phyloP scores from a whole-genome alignment of 2,113 vertebrate species.

The Montifringilla adamsi region DNA sequence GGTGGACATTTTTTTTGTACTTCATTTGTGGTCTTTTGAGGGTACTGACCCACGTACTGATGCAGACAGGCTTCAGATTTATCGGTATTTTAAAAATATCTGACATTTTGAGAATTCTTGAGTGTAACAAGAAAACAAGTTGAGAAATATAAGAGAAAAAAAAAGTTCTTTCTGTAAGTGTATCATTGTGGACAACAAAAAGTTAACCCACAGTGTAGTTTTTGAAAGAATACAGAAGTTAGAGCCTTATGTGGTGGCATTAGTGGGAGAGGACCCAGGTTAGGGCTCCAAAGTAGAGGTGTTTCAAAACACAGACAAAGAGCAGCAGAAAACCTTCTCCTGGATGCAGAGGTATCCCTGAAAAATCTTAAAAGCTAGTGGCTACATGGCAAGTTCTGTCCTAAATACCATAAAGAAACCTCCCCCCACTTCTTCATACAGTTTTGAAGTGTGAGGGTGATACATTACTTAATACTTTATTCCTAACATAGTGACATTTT shows the following conservation, averaged over 20 bases:
- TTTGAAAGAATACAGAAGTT: background rate
- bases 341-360: background rate
- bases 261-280: background rate
- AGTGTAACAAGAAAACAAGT: background rate
- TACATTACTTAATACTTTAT: background rate
- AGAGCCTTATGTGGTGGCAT: background rate
- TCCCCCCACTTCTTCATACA: background rate
- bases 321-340: background rate
- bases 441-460: background rate
- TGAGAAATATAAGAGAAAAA: rapidly evolving
- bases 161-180: background rate
- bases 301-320: background rate
- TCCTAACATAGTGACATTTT: background rate
- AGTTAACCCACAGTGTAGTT: background rate
- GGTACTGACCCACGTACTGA: background rate
- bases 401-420: background rate
- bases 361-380: background rate
- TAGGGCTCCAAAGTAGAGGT: background rate
- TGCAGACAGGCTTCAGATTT: background rate
- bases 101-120: background rate
- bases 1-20: background rate
- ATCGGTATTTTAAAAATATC: background rate
- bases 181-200: background rate
- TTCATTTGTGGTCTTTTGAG: background rate
- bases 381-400: background rate